A percentile compares a stretch with the other conserved stretches of the same genome.
These are phyloP conservation scores for Hystrix brachyura DNA, from an alignment of 2,113 vertebrate species.

Conservation along the genomic window DNA sequence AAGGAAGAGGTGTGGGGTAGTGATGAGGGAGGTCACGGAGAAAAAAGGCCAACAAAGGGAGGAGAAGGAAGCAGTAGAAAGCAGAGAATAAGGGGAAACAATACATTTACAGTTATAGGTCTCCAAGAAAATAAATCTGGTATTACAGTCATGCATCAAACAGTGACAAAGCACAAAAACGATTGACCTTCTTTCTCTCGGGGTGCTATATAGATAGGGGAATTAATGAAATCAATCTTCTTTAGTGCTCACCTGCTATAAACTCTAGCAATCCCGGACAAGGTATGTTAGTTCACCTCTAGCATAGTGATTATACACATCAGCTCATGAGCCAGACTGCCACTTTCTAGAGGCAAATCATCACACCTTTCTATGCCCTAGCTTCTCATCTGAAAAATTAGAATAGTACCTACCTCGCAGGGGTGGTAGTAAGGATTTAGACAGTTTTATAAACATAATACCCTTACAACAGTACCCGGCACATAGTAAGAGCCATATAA, in stretches of 20 bases:
- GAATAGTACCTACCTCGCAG: neutral
- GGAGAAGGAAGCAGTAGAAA: constrained; percentile 19
- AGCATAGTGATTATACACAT: neutral
- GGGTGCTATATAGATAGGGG: constrained; percentile 58
- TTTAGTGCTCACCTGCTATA: constrained; percentile 70
- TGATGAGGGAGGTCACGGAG: neutral
- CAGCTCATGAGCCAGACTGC: constrained; percentile 37
- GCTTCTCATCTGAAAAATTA: constrained; percentile 59
- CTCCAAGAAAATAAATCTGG: constrained; percentile 56
- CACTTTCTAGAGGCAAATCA: constrained; percentile 4
- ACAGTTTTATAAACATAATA: constrained; percentile 54
- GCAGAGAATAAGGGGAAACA: neutral
- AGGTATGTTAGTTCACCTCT: constrained; percentile 31
- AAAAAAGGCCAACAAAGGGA: constrained; percentile 11
- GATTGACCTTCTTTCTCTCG: constrained; percentile 57
- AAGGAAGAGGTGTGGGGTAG: neutral
- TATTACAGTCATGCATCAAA: constrained; percentile 56
- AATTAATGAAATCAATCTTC: constrained; percentile 71
- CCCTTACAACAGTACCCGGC: constrained; percentile 13
- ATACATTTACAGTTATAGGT: neutral
- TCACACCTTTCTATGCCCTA: constrained; percentile 16
- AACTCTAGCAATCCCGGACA: constrained; percentile 47
- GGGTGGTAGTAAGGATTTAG: neutral
- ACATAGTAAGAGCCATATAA: constrained; percentile 28
- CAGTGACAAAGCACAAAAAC: constrained; percentile 55